Conservation (phyloP, 2,888 invertebrate genomes). For the Lymantria dispar region DNA sequence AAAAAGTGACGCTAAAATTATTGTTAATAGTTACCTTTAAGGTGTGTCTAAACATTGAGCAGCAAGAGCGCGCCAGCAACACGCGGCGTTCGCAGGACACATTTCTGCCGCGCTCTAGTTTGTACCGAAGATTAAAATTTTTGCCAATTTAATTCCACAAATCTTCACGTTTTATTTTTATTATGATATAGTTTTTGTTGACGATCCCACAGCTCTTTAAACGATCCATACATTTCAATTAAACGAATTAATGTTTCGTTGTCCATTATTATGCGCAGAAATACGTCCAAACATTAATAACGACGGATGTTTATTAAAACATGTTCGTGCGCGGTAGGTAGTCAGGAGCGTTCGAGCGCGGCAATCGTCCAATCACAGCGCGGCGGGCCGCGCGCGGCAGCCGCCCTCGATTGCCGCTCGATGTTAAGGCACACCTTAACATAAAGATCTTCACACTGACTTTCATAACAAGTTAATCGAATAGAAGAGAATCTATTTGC, state of each 20-base stretch:
- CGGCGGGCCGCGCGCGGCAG: too few relatives aligned
- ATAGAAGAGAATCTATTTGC: too few relatives aligned
- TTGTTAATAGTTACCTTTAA: too few relatives aligned
- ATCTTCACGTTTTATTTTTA: conserved; percentile 2
- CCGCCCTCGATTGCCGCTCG: too few relatives aligned
- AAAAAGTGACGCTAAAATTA: too few relatives aligned
- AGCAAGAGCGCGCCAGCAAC: conserved; percentile 4
- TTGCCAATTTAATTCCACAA: neutral
- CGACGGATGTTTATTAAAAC: neutral
- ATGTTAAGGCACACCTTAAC: too few relatives aligned
- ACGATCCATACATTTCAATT: conserved; percentile 1
- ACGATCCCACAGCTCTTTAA: neutral
- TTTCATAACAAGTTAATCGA: too few relatives aligned
- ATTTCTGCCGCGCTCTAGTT: conserved; percentile 2
- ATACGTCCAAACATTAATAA: neutral
- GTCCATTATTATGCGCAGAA: neutral
- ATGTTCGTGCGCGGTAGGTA: conserved; percentile 11
- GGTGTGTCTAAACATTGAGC: conserved; percentile 1
- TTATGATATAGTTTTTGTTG: neutral
- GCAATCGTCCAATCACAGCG: conserved; percentile 13
- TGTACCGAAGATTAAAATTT: neutral
- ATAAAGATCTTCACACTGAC: too few relatives aligned
- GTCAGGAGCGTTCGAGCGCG: conserved; percentile 14
- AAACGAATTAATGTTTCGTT: conserved; percentile 1
- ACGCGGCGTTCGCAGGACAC: conserved; percentile 3